Evolutionary conservation across 1,140 invertebrate genomes (phyloP).

Genomic region (Drosophila simulans): DNA sequence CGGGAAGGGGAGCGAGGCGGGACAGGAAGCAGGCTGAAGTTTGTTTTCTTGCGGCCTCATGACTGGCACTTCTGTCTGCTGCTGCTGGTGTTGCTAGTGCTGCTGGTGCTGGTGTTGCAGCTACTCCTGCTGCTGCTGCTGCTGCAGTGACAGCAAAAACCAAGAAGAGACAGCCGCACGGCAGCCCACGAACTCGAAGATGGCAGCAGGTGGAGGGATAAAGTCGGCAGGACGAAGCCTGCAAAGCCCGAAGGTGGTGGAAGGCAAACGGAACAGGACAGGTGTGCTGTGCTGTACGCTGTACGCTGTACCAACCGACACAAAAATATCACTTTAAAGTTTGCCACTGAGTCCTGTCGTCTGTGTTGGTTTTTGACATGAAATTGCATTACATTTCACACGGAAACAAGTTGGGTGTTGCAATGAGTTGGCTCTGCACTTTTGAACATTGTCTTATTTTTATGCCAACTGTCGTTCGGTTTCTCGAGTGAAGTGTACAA

Average conservation of each 20-base stretch:
- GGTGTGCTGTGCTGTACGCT: conserved; percentile 66
- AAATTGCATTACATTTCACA: conserved; percentile 80
- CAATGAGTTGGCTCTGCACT: conserved; percentile 52
- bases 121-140: conserved; percentile 5
- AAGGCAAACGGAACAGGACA: conserved; percentile 45
- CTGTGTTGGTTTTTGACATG: conserved; percentile 80
- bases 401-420: conserved; percentile 40
- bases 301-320: conserved; percentile 69
- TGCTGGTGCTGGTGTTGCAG: conserved; percentile 11
- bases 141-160: conserved; percentile 71
- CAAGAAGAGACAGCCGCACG: conserved; percentile 37
- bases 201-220: conserved; percentile 16
- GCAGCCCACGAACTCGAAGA: conserved; percentile 28
- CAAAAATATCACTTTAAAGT: conserved; percentile 83
- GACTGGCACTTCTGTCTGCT: conserved; percentile 68
- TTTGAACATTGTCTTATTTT: conserved; percentile 74
- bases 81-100: conserved; percentile 1
- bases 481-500: conserved; percentile 75
- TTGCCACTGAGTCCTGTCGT: conserved; percentile 60
- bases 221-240: not conserved
- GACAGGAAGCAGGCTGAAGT: conserved; percentile 62
- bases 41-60: conserved; percentile 77
- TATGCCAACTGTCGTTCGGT: conserved; percentile 74
- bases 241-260: not conserved
- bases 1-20: not conserved